Base-by-base conservation (phyloP, 2,888 invertebrate species). In the Gisinianus flammeolus region DNA sequence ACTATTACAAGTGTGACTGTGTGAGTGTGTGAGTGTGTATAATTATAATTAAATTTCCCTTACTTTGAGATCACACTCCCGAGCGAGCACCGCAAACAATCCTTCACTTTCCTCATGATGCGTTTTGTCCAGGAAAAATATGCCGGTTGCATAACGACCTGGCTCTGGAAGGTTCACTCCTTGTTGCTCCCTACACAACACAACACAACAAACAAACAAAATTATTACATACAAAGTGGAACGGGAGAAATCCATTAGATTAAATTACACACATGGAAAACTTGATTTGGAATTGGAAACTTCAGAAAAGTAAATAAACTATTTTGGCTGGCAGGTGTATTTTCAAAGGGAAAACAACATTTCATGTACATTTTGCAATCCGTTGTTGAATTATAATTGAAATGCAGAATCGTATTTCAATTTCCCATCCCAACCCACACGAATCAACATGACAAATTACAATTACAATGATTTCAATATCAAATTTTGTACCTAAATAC, bases 91-190 rank as follows among this genome's bases (percentile, higher is more conserved):
- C 81, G 91, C 90, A 87, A 98, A 97, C 85, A 92, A 92, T 84
- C 90, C 90, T 88, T 97, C 95, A 76, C 92, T 92, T 85, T 93
- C 91, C 85, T 91, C 90, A 85, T 94, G 93, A 85, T 93, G 93
- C 71, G 91, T 89, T 87, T 93, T 92, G 87, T 97, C 96, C 87
- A 98, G 89, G 89, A 95, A 99, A 86, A 98, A 91, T 82, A 98
- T 95, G 80, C 99, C 99, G 26, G 98, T 98, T 75, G 98, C 98
- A 89, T 98, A 99, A 83, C 91, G 90, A 4, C 97, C 98, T 85
- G 92, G 91, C 26, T 92, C 91, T 10, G 99, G 98, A 85, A 99
- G 89, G 83, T 92, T 91, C 80, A 97, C 90, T 85, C 93, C 93
- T 85, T 93, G 91, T 82, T 91, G 91, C 86, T 94, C 92, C 87